These are phyloP conservation scores for Semaprochilodus insignis DNA, from an alignment of 2,797 vertebrate genomes.

Conservation along the genomic window DNA sequence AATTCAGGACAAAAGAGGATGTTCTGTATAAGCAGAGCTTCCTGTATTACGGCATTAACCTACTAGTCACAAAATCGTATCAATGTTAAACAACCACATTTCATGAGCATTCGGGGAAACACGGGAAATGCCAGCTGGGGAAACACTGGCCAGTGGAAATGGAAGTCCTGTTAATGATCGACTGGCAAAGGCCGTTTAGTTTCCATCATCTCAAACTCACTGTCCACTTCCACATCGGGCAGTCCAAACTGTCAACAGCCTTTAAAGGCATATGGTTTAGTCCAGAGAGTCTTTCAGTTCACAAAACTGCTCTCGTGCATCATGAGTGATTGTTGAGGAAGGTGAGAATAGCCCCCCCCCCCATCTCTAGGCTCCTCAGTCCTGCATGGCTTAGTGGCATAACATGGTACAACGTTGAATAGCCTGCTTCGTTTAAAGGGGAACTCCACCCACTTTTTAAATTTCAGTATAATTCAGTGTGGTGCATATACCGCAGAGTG, in stretches of 20 bases:
- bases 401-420: no score
- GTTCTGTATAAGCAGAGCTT: constrained; percentile 38
- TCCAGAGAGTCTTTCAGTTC: neutral
- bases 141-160: neutral
- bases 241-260: neutral
- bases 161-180: neutral
- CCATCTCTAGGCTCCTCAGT: no score
- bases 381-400: no score
- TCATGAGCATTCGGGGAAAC: neutral
- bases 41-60: constrained; percentile 6
- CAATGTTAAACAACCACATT: neutral
- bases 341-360: no score
- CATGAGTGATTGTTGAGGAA: no score
- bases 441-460: no score
- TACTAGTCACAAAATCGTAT: neutral
- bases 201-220: neutral
- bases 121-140: neutral
- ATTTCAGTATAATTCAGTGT: no score
- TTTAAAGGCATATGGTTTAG: neutral
- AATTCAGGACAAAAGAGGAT: constrained; percentile 36
- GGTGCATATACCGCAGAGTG: no score
- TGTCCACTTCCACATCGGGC: neutral
- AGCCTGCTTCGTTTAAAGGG: no score
- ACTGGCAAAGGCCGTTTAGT: neutral
- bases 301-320: neutral